These are phyloP conservation scores for Pao palembangensis DNA, from an alignment of 2,113 vertebrate species.

Conservation along the genomic window DNA sequence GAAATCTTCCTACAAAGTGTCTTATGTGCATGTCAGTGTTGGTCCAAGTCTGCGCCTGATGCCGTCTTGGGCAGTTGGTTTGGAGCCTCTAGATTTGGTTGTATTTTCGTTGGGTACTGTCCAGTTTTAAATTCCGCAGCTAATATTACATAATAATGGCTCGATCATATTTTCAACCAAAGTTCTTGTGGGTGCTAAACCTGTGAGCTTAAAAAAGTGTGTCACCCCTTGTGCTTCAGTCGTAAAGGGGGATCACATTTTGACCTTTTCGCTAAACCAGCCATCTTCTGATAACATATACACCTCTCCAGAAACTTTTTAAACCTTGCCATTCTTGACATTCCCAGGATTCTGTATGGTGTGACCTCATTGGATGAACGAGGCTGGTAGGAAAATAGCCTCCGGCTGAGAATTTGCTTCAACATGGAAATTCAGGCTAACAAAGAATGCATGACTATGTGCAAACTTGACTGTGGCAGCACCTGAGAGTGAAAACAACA, in stretches of 20 bases:
- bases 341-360: slow-evolving; percentile 63
- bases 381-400: slow-evolving; percentile 65
- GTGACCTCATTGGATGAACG: slow-evolving; percentile 71
- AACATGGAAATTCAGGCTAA: slow-evolving; percentile 69
- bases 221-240: slow-evolving; percentile 1
- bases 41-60: too few relatives aligned
- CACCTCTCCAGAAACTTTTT: slow-evolving; percentile 55
- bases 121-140: too few relatives aligned
- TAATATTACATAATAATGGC: too few relatives aligned
- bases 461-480: slow-evolving; percentile 61
- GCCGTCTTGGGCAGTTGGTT: too few relatives aligned
- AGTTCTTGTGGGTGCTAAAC: background rate
- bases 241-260: slow-evolving; percentile 44
- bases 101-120: too few relatives aligned
- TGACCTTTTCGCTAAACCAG: slow-evolving; percentile 34
- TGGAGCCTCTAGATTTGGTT: too few relatives aligned
- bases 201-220: slow-evolving; percentile 28
- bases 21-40: too few relatives aligned
- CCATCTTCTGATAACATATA: slow-evolving; percentile 57
- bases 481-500: slow-evolving; percentile 54
- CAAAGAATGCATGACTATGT: slow-evolving; percentile 66
- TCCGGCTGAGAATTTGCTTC: slow-evolving; percentile 62
- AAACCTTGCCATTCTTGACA: slow-evolving; percentile 66
- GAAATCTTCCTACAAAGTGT: background rate
- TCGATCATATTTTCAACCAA: too few relatives aligned